Base-by-base conservation (phyloP, 2,113 vertebrate genomes). In the Tamias sibiricus region DNA sequence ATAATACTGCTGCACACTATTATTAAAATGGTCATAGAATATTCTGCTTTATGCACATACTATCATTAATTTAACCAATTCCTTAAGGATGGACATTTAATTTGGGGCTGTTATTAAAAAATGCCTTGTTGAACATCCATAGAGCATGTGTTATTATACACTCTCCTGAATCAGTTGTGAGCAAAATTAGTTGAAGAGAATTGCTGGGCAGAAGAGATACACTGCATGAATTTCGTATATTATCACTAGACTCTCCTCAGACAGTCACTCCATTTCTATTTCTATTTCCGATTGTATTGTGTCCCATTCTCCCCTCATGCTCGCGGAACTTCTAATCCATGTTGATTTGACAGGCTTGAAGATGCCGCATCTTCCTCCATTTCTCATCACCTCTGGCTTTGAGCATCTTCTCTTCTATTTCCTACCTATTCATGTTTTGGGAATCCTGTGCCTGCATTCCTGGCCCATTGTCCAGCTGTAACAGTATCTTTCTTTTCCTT, bases 31-130 rank as follows among this genome's bases (percentile, higher is more conserved):
- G 24, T 22, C 87, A 64, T 35, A 86, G 59, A 68, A 22, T 52
- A 81, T 64, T 88, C 77, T 76, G 49, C 71, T 93, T n/a, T 71
- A 90, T 49, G 17, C 22, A 57, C 75, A 28, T 40, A 42, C 42
- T 84, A 35, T 62, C 49, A 94, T 84, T 93, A 76, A 96, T 96
- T 94, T 82, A 93, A 76, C 42, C 22, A 35, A 17, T 71, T 90
- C 64, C 74, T 62, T 85, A 57, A 2, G 14, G 44, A 64, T 57
- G 32, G 37, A 47, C 49, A 49, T 90, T 94, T 57, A 69, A 69
- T 26, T 74, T 68, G 83, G 72, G 52, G 90, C 22, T 68, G 2
- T 57, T 86, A 68, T 89, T 96, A 90, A 97, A 90, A n/a, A 80
- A 44, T 93, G 28, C 2, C 79, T 8, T 52, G 17, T 59, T 69